Evolutionary conservation across 2,888 invertebrate genomes (phyloP).

Genomic region (Hemaris fuciformis): DNA sequence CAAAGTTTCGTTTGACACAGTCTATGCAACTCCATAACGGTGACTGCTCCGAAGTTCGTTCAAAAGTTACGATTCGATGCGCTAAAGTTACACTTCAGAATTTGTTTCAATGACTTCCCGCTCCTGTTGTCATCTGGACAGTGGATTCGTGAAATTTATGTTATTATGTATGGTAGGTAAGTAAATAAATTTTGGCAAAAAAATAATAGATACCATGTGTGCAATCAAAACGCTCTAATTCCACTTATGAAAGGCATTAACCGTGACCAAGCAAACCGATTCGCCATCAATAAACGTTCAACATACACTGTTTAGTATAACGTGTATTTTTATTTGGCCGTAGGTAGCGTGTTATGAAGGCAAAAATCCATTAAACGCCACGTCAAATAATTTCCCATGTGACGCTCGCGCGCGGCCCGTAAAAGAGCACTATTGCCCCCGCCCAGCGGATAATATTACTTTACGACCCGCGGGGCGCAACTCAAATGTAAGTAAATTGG

Average conservation of each 20-base stretch:
- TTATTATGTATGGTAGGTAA: too few relatives aligned
- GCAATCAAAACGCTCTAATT: background rate
- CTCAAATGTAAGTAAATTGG: slow-evolving; percentile 79
- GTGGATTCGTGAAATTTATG: too few relatives aligned
- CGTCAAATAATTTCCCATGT: slow-evolving; percentile 82
- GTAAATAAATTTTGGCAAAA: too few relatives aligned
- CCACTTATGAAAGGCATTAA: background rate
- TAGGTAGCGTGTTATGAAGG: slow-evolving; percentile 79
- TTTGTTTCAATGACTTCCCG: too few relatives aligned
- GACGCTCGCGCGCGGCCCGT: slow-evolving; percentile 79
- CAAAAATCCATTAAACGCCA: slow-evolving; percentile 81
- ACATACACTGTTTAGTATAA: slow-evolving; percentile 43
- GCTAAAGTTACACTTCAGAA: too few relatives aligned
- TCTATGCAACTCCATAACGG: too few relatives aligned
- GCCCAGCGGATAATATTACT: slow-evolving; percentile 80
- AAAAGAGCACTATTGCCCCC: slow-evolving; percentile 80
- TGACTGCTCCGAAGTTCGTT: too few relatives aligned
- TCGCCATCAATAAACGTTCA: slow-evolving; percentile 26
- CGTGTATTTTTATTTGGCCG: slow-evolving; percentile 72
- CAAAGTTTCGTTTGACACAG: too few relatives aligned
- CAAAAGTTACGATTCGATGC: too few relatives aligned
- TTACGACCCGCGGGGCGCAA: slow-evolving; percentile 74
- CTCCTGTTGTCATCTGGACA: too few relatives aligned
- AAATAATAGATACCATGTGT: too few relatives aligned
- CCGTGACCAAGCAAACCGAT: background rate